phyloP scores from a whole-genome alignment of 1,140 invertebrate species.

The Cherax destructor region DNA sequence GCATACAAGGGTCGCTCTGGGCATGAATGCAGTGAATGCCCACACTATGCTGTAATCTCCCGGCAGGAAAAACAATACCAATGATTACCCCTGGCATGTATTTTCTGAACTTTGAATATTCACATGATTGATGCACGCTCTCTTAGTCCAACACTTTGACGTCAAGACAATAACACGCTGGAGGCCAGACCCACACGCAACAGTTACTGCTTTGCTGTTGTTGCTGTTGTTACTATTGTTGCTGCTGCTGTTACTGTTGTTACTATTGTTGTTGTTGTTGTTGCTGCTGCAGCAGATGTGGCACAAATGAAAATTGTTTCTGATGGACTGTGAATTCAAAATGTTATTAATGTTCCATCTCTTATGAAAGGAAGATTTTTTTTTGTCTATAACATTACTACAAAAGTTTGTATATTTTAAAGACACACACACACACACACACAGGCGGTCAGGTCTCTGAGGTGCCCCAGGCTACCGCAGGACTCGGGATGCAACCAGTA shows the following conservation, averaged over 20 bases:
- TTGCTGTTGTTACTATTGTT: too few relatives aligned
- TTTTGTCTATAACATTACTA: too few relatives aligned
- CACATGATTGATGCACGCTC: constrained; percentile 23
- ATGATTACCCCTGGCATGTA: constrained; percentile 35
- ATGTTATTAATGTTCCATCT: too few relatives aligned
- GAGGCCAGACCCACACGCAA: not conserved
- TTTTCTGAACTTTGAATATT: constrained; percentile 39
- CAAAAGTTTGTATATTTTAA: too few relatives aligned
- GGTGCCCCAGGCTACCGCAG: not conserved
- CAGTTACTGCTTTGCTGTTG: too few relatives aligned
- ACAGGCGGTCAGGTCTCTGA: not conserved
- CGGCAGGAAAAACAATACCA: constrained; percentile 45
- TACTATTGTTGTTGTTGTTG: too few relatives aligned
- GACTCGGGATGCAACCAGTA: constrained; percentile 23
- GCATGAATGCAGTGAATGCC: not conserved
- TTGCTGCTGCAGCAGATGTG: too few relatives aligned
- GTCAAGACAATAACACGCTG: not conserved
- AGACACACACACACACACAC: not conserved
- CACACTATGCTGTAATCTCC: not conserved
- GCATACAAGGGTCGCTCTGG: constrained; percentile 29
- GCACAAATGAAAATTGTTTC: too few relatives aligned
- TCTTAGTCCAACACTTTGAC: not conserved
- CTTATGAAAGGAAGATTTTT: too few relatives aligned
- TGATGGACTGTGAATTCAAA: too few relatives aligned
- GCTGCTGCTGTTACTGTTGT: too few relatives aligned